Conservation (phyloP, 2,888 invertebrate genomes). For the Chrysolina americana region DNA sequence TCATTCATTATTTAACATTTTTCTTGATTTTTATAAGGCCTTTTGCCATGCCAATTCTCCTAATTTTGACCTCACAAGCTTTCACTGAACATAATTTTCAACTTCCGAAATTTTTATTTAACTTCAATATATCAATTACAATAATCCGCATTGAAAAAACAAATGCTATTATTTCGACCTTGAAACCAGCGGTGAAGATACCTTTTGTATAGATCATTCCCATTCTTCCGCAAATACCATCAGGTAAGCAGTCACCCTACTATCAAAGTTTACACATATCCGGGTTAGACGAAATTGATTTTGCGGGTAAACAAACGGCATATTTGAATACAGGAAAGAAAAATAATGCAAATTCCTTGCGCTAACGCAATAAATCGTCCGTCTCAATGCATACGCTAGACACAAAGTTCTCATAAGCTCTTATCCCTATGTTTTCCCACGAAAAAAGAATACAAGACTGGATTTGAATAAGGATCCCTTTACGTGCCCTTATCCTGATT, state of each 20-base stretch:
- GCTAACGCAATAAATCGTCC: constrained; percentile 56
- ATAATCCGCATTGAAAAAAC: not conserved
- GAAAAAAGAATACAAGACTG: constrained; percentile 60
- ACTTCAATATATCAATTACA: not conserved
- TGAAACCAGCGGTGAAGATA: constrained; percentile 7
- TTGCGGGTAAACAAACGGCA: constrained; percentile 53
- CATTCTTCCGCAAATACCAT: constrained; percentile 19
- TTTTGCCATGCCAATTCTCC: not conserved
- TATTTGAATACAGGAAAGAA: constrained; percentile 48
- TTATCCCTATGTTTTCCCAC: constrained; percentile 60
- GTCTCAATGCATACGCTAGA: constrained; percentile 41
- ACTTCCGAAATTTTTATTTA: not conserved
- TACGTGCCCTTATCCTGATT: constrained; percentile 60
- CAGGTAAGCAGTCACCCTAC: constrained; percentile 43
- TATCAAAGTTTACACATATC: constrained; percentile 38
- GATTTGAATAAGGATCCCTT: constrained; percentile 63
- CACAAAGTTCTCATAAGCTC: constrained; percentile 47
- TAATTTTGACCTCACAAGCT: not conserved
- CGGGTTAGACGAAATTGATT: constrained; percentile 47
- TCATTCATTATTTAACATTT: too few relatives aligned
- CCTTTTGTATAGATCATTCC: constrained; percentile 2
- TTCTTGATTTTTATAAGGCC: too few relatives aligned
- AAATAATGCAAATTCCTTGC: constrained; percentile 58
- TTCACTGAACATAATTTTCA: not conserved
- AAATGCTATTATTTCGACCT: constrained; percentile 11